Percentiles rank a stretch among this genome's conserved stretches.
These are phyloP conservation scores for Temnopleurus reevesii DNA, from an alignment of 53 echinoderm and acorn worm genomes.

Conservation along the genomic window DNA sequence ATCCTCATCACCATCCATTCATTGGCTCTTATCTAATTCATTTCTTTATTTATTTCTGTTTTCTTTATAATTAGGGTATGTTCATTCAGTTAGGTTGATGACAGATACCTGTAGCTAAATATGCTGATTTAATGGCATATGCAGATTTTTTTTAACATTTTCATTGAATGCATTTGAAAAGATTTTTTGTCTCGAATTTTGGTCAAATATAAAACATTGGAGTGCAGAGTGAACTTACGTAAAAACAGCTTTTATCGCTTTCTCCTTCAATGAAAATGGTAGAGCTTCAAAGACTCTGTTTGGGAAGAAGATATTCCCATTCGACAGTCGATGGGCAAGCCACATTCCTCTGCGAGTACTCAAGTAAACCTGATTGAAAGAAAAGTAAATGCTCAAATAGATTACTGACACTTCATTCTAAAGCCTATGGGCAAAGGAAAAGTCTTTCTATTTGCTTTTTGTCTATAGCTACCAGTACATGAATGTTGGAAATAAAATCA, in stretches of 20 bases:
- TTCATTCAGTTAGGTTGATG: neutral
- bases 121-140: neutral
- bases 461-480: neutral
- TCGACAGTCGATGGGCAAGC: slow-evolving; percentile 63
- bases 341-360: slow-evolving; percentile 77
- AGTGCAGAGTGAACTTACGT: slow-evolving; percentile 34
- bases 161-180: neutral
- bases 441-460: too few relatives aligned
- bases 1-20: too few relatives aligned
- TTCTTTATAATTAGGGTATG: neutral
- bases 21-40: too few relatives aligned
- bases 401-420: neutral
- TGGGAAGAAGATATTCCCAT: slow-evolving; percentile 51
- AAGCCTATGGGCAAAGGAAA: too few relatives aligned
- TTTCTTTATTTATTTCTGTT: too few relatives aligned
- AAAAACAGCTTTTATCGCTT: neutral
- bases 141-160: neutral
- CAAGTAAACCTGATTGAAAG: slow-evolving; percentile 64
- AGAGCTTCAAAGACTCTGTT: neutral
- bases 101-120: neutral
- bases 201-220: too few relatives aligned
- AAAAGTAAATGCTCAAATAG: neutral
- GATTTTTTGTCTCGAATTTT: too few relatives aligned
- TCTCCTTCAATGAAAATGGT: neutral
- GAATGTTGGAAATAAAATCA: neutral